A percentile compares a stretch with the other conserved stretches of the same genome.
Evolutionary conservation across 2,797 vertebrate genomes (phyloP).

Genomic region (Graptemys geographica): DNA sequence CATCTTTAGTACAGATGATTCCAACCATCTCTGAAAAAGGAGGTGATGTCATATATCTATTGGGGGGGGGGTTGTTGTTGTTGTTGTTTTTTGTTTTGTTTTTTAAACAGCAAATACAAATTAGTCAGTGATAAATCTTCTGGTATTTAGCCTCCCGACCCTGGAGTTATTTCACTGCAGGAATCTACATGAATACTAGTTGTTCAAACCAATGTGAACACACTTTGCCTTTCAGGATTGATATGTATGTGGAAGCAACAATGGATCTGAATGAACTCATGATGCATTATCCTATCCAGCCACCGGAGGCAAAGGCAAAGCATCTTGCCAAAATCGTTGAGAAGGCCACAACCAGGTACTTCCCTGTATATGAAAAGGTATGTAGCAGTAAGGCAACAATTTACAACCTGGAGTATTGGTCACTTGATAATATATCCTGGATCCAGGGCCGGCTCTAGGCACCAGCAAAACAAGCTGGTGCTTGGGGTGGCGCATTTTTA

Average conservation of each 20-base stretch:
- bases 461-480: too few species aligned
- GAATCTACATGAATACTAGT: background rate
- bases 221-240: conserved; percentile 81
- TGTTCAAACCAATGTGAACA: background rate
- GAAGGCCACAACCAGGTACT: conserved; percentile 84
- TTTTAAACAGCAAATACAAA: background rate
- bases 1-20: background rate
- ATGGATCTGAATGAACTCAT: conserved; percentile 84
- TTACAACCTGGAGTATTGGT: background rate
- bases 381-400: background rate
- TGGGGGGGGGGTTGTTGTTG: too few species aligned
- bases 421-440: background rate
- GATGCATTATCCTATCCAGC: background rate
- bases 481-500: too few species aligned
- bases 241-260: conserved; percentile 87
- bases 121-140: background rate
- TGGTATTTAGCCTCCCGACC: background rate
- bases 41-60: background rate
- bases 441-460: too few species aligned
- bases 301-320: conserved; percentile 60
- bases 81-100: too few species aligned
- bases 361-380: conserved; percentile 80
- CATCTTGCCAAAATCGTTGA: conserved; percentile 68
- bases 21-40: background rate
- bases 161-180: background rate